Percentiles rank a stretch among this genome's conserved stretches.
phyloP scores from a whole-genome alignment of 2,113 vertebrate species.

The Sturnira hondurensis region DNA sequence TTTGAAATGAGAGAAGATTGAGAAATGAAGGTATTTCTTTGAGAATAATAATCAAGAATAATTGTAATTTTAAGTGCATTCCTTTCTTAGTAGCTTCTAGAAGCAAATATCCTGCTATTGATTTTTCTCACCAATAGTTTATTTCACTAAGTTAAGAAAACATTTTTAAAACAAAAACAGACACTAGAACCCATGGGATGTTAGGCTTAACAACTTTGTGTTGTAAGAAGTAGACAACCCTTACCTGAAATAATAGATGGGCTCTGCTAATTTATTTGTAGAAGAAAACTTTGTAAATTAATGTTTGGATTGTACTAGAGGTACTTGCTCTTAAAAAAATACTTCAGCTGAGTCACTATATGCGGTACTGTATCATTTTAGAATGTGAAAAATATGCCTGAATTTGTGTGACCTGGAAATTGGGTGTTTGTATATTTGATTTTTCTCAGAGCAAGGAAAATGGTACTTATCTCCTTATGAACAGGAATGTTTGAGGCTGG shows the following conservation, averaged over 20 bases:
- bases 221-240: neutral
- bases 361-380: neutral
- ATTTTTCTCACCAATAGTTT: constrained; percentile 15
- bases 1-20: constrained; percentile 1
- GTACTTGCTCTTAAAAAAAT: neutral
- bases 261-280: constrained; percentile 31
- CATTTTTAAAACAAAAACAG: neutral
- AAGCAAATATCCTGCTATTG: constrained; percentile 26
- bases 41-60: neutral
- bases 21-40: constrained; percentile 21
- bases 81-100: neutral
- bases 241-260: constrained; percentile 22
- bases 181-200: neutral
- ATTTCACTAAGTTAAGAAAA: constrained; percentile 9
- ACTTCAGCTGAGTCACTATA: neutral
- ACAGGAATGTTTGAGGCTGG: constrained; percentile 3
- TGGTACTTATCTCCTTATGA: neutral
- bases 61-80: neutral
- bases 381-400: neutral
- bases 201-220: neutral
- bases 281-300: constrained; percentile 21
- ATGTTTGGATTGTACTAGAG: neutral
- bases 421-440: constrained; percentile 19
- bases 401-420: constrained; percentile 16
- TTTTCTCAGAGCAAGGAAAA: constrained; percentile 17